These are phyloP conservation scores for Fregetta grallaria DNA, from an alignment of 2,113 vertebrate species.

Conservation along the genomic window DNA sequence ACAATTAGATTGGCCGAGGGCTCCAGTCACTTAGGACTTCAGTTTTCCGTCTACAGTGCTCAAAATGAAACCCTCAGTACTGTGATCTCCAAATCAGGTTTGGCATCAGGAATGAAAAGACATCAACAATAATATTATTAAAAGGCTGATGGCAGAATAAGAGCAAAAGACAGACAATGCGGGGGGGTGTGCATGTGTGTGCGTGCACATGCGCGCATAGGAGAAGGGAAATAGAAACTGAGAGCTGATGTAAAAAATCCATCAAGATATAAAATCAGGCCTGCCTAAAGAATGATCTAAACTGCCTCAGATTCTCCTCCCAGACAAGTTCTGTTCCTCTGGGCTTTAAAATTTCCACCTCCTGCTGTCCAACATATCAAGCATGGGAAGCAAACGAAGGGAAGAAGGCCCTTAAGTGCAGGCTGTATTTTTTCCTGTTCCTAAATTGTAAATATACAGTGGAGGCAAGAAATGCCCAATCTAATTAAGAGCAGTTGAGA, in stretches of 20 bases:
- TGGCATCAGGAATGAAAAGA: slow-evolving; percentile 82
- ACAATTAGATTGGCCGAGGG: slow-evolving; percentile 82
- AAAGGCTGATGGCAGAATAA: slow-evolving; percentile 62
- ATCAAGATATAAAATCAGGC: not conserved
- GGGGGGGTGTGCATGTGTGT: fast-evolving
- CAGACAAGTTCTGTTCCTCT: slow-evolving; percentile 22
- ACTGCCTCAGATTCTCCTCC: not conserved
- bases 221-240: not conserved
- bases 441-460: slow-evolving; percentile 69
- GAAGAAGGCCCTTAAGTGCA: slow-evolving; percentile 44
- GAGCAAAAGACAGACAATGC: slow-evolving; percentile 35
- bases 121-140: slow-evolving; percentile 76
- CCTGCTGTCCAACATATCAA: slow-evolving; percentile 33
- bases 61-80: slow-evolving; percentile 68
- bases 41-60: slow-evolving; percentile 68
- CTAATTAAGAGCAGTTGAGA: slow-evolving; percentile 70
- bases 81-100: slow-evolving; percentile 76
- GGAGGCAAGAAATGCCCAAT: slow-evolving; percentile 68
- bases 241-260: slow-evolving; percentile 28
- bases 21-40: slow-evolving; percentile 83
- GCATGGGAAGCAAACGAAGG: slow-evolving; percentile 1
- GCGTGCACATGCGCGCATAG: not conserved
- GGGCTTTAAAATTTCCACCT: slow-evolving; percentile 43
- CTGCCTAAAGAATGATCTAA: not conserved
- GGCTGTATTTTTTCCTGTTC: slow-evolving; percentile 57